Base-by-base conservation (phyloP, 2,113 vertebrate genomes). In the Petrocephalus microphthalmus region DNA sequence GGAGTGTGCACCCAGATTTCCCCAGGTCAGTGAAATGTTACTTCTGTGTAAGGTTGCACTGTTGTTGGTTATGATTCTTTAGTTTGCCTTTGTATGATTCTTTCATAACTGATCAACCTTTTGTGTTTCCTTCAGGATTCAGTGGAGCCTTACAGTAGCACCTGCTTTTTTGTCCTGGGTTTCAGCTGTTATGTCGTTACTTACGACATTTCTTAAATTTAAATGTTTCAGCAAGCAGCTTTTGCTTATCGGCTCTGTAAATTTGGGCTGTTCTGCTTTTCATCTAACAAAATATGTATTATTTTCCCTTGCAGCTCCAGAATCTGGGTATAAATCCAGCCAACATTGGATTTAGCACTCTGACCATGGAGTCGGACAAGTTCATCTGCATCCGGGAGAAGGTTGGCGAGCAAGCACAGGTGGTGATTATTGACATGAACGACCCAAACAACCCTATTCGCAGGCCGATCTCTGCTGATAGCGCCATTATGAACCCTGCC, bases 321-420 rank as follows among this genome's bases (percentile, higher is more conserved):
- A 99, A 99, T 93, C 94, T 99, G 96, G 98, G 98, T 89, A 98
- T 99, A 91, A 99, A 99, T 95, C 98, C 98, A 93, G 97, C 98
- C 81, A 99, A 99, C 92, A 99, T 99, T 86, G 98, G 98, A 88
- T 99, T 99, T 93, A 99, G 98, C 94, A 99, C 98, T 88, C 95
- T 99, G 33, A 99, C 98, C 4, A 99, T 99, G 98, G 98, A 99
- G 94, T 99, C 98, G 2, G 98, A 99, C 93, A 99, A 99, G 94
- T 99, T 99, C 94, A 99, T 99, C 95, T 99, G 98, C 88, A 97
- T 99, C 88, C 95, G 98, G 91, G 98, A 99, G 94, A 99, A 99
- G 92, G 98, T 99, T 19, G 98, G 98, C 47, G 98, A 99, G 86
- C 98, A 99, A 92, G 98, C 98, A 78, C 98, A 99, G 90, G 98